A percentile compares a stretch with the other conserved stretches of the same genome.
Conservation (phyloP, 2,113 vertebrate genomes). For the Erythrocebus patas region DNA sequence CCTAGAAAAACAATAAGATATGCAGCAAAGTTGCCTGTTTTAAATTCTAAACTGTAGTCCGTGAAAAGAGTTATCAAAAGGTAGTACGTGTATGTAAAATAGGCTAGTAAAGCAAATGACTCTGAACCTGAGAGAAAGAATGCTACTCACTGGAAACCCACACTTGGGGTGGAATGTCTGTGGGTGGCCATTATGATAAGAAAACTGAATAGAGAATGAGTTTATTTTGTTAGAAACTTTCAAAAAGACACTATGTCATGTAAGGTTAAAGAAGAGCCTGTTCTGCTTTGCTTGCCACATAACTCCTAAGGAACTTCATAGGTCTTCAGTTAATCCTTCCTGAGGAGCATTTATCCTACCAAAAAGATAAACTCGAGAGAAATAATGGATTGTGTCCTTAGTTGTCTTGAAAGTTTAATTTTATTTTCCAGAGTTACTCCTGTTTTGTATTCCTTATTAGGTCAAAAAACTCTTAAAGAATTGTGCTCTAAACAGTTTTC, state of each 20-base stretch:
- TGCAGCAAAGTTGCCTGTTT: constrained; percentile 24
- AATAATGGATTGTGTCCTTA: background rate
- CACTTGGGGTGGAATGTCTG: background rate
- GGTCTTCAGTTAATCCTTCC: background rate
- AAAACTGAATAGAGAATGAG: background rate
- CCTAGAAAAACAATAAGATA: constrained; percentile 47
- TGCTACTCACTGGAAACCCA: background rate
- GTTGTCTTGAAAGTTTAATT: background rate
- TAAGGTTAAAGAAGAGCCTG: background rate
- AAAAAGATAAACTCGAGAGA: background rate
- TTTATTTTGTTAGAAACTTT: background rate
- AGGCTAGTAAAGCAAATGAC: constrained; percentile 21
- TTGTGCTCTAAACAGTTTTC: background rate
- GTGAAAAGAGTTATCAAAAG: constrained; percentile 54
- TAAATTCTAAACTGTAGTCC: constrained; percentile 18
- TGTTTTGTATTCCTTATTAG: background rate
- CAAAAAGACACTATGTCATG: background rate
- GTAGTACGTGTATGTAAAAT: constrained; percentile 10
- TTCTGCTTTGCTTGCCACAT: background rate
- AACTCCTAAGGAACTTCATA: background rate
- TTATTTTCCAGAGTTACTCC: background rate
- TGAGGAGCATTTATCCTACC: background rate
- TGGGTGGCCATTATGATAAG: background rate
- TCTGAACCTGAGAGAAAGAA: constrained; percentile 22
- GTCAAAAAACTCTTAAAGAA: background rate